phyloP scores from a whole-genome alignment of 2,797 vertebrate genomes.

The Poecilia velifera region DNA sequence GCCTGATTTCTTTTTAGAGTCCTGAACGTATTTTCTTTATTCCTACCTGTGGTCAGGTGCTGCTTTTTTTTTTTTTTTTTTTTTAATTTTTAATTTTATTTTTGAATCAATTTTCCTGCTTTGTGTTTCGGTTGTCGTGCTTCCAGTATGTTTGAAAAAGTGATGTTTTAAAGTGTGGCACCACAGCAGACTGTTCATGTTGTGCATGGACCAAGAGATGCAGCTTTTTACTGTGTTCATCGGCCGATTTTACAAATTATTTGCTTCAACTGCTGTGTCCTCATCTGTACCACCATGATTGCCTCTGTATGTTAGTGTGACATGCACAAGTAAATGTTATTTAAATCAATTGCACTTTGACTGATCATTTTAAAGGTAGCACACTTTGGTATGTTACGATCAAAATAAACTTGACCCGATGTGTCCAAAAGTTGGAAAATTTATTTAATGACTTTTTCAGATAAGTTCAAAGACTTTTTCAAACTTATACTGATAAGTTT shows the following conservation, averaged over 20 bases:
- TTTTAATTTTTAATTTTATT: slow-evolving; percentile 16
- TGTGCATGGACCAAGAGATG: slow-evolving; percentile 70
- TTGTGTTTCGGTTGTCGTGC: slow-evolving; percentile 19
- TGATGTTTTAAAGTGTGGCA: slow-evolving; percentile 48
- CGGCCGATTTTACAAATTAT: slow-evolving; percentile 31
- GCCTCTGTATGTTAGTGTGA: slow-evolving; percentile 70
- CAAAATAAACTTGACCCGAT: too few species aligned
- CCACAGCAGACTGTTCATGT: slow-evolving; percentile 66
- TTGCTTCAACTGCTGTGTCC: slow-evolving; percentile 57
- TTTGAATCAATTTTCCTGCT: slow-evolving; percentile 6
- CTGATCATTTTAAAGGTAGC: not conserved
- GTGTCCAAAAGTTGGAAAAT: too few species aligned
- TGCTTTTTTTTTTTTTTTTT: slow-evolving; percentile 62
- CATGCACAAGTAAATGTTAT: slow-evolving; percentile 86
- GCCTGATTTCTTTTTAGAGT: slow-evolving; percentile 63
- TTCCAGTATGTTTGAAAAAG: slow-evolving; percentile 42
- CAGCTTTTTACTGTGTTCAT: slow-evolving; percentile 63
- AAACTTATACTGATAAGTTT: too few species aligned
- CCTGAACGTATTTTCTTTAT: slow-evolving; percentile 51
- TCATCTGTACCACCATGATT: slow-evolving; percentile 73
- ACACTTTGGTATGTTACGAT: not conserved
- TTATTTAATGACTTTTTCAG: too few species aligned
- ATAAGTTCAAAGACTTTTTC: too few species aligned
- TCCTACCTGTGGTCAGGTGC: slow-evolving; percentile 67
- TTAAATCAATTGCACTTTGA: slow-evolving; percentile 66